Evolutionary conservation across 2,797 vertebrate species (phyloP), one percentile per base, ranked within the genome.

Genomic region (Squalus acanthias): DNA sequence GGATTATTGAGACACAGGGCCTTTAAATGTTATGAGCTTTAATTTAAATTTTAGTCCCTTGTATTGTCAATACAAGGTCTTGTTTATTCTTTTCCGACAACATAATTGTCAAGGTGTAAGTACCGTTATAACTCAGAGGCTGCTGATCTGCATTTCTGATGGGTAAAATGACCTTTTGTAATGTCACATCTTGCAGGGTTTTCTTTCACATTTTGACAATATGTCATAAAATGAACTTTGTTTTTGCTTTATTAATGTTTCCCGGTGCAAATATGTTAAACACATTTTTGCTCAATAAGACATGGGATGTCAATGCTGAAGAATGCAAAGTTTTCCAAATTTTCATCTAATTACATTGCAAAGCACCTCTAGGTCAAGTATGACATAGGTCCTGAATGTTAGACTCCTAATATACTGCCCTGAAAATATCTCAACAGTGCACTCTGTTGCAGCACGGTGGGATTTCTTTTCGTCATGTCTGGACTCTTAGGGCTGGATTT

Each of bases 221-320:
- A 60, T 95, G 94, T 95, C 70, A 95, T 76, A 74, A 95, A 95
- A 95, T 95, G 94, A 95, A 95, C 94, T 95, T 95, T 95, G 70
- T 72, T 95, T 95, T 95, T 95, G 70, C 69, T 95, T 76, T 95
- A 95, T 95, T 74, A 76, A 95, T 95, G 65, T 67, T 93, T 93
- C 67, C 39, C 63, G 46, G 17, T 69, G 65, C 63, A 93, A 93
- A 93, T 67, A 69, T 93, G 94, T 60, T 95, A 60, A 95, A 76
- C 70, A 95, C 24, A 76, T 57, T 95, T 95, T 95, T 95, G 94
- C 29, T 76, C 70, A 95, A n/a, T 95, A 74, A 95, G 94, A 95
- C 94, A 60, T 57, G 70, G 70, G 94, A 60, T 95, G 94, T 74
- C 94, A 95, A 24, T 76, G 50, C 70, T 95, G 29, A 57, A 76